phyloP scores from a whole-genome alignment of 2,888 invertebrate species.

The Drosophila nigricruria region DNA sequence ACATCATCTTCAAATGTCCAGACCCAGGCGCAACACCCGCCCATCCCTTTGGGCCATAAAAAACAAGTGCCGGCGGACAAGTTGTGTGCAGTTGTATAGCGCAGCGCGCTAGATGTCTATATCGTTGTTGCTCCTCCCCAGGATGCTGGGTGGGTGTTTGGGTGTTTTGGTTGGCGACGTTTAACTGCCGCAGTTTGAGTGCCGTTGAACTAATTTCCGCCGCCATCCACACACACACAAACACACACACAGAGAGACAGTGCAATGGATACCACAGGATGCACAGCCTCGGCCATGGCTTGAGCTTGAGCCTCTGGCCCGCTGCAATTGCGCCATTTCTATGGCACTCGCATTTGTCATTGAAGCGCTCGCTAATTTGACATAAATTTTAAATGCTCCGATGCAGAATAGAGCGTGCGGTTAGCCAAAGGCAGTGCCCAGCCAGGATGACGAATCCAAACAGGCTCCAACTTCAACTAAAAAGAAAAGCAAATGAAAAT shows the following conservation, averaged over 20 bases:
- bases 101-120: constrained; percentile 42
- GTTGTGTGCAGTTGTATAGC: constrained; percentile 45
- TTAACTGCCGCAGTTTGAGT: constrained; percentile 73
- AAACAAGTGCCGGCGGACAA: constrained; percentile 73
- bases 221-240: constrained; percentile 18
- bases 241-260: not conserved
- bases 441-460: constrained; percentile 11
- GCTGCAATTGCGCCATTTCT: constrained; percentile 35
- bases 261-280: constrained; percentile 42
- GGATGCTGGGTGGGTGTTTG: constrained; percentile 21
- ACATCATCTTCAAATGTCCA: constrained; percentile 78
- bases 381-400: constrained; percentile 66
- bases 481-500: not conserved
- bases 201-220: constrained; percentile 76
- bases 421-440: constrained; percentile 28
- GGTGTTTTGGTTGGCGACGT: constrained; percentile 44
- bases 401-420: constrained; percentile 43
- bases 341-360: constrained; percentile 68
- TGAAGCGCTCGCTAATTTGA: constrained; percentile 69
- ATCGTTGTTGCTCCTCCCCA: constrained; percentile 17
- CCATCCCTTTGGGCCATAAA: constrained; percentile 60
- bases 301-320: constrained; percentile 3
- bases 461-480: no score
- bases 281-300: constrained; percentile 20
- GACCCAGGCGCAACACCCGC: constrained; percentile 16